Base-by-base conservation (phyloP, 2,113 vertebrate genomes). In the Hippocampus guttulatus region DNA sequence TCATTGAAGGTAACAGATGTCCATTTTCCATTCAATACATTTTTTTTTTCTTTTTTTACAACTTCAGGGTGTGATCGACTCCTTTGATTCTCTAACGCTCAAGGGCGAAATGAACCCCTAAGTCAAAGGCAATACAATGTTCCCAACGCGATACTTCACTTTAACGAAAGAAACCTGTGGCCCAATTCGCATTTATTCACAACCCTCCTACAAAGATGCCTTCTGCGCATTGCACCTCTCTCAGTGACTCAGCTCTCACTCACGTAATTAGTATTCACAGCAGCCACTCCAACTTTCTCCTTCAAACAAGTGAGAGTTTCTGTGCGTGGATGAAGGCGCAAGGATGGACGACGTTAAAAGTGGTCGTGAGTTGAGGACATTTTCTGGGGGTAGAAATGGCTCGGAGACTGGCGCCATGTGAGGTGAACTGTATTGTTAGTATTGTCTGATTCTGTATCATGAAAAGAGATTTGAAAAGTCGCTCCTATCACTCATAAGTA, bases 1-100 rank as follows among this genome's bases (percentile, higher is more conserved):
- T 99, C 70, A 98, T 99, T 21, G 96, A 99, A 96, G 97, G 96
- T 99, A 91, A 83, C 75, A 71, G 67, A 76, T 83, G 78, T 75
- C 49, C 16, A 20, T 30, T 38, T 27, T 62, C 30, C 38, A 20
- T 38, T 62, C 27, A 62, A 33, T 33, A 8, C 63, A 45, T 33
- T 33, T 33, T 33, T 33, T 33, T 30, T 30, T 27, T 27, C 2
- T 27, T 43, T 11, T 41, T 2, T 25, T 12, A 64, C 21, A 43
- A 23, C 12, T 45, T 45, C 27, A 61, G 41, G n/a, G 10, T 25
- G n/a, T 65, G n/a, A 25, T 47, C 3, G 15, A 8, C 14, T 47
- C 16, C 14, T 25, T 65, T n/a, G 41, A 8, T 65, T 25, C 63
- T n/a, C 63, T 45, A 23, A 15, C 7, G 9, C 41, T 23, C 41